Evolutionary conservation across 2,888 invertebrate genomes (phyloP).

Genomic region (Drosophila aldrichi): DNA sequence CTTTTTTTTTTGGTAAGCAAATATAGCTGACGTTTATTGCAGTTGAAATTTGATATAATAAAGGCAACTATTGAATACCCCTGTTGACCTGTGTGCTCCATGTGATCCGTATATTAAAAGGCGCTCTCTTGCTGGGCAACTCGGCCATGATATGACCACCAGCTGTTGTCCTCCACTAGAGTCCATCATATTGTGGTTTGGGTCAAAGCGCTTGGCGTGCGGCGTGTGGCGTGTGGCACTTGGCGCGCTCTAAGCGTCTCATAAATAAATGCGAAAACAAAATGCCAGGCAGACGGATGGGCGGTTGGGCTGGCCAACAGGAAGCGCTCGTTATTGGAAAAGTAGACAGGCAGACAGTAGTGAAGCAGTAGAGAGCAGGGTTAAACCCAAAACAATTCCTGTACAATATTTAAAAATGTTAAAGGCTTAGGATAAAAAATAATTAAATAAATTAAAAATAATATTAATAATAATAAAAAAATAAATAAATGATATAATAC

Average conservation of each 20-base stretch:
- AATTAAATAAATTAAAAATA: no score
- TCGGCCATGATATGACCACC: conserved; percentile 54
- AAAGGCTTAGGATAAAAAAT: no score
- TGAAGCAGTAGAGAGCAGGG: not conserved
- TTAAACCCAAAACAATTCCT: conserved; percentile 34
- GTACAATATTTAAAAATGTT: not conserved
- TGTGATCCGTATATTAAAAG: conserved; percentile 15
- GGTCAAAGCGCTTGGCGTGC: conserved; percentile 63
- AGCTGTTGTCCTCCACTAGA: conserved; percentile 52
- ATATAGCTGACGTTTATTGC: not conserved
- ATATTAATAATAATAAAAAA: no score
- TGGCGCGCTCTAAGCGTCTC: conserved; percentile 77
- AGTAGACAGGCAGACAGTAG: conserved; percentile 23
- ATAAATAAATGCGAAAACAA: conserved; percentile 77
- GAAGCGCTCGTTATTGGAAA: conserved; percentile 31
- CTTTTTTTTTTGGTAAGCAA: no score
- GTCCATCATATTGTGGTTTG: conserved; percentile 44
- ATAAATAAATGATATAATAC: no score
- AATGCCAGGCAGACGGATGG: conserved; percentile 58
- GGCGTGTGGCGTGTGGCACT: conserved; percentile 37
- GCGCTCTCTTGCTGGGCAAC: conserved; percentile 24
- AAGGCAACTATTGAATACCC: not conserved
- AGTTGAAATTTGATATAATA: not conserved
- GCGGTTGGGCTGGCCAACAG: conserved; percentile 23
- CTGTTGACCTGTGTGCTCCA: conserved; percentile 4